Base-by-base conservation (phyloP, 2,797 vertebrate species). In the Mareca strepera region DNA sequence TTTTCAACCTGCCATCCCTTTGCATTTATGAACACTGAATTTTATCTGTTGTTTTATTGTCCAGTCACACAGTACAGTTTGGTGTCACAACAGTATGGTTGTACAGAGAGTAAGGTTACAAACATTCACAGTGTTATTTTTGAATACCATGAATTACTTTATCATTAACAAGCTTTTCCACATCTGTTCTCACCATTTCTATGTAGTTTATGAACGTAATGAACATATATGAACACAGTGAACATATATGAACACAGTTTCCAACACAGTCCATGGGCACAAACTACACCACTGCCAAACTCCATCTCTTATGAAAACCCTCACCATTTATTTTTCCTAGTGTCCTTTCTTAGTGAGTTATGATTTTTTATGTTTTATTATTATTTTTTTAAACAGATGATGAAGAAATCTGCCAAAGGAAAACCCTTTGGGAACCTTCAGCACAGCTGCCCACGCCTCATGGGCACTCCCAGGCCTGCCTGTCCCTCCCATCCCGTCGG, bases 101-200 rank as follows among this genome's bases (percentile, higher is more conserved):
- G 11, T 76, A 64, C 62, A 29, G 84, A 89, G 55, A 64, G 55
- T 74, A 67, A 25, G 31, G 76, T 63, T 83, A 74, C 67, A 89
- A 82, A 92, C 33, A 62, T 10, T 3, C 44, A n/a, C 3, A 26
- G 37, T 20, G 75, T 78, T 86, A 44, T 81, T 84, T 88, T 86
- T 88, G 8, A 60, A 75, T 72, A 52, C 21, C 18, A 33, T 0
- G 3, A 56, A 66, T 58, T 91, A 55, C 4, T 2, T 55, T 69
- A 53, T 66, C 28, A 33, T 46, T 82, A 81, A 82, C 37, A 37
- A 91, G 37, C 41, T 91, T 90, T 83, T 86, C 53, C 66, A 81
- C 62, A 72, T 84, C 77, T 90, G 58, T 23, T 90, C 46, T 81
- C 66, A 31, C 21, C 20, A 22, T 84, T 93, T 92, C 66, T 41